Base-by-base conservation (phyloP, 2,888 invertebrate species). In the Leptinotarsa rubiginosa region DNA sequence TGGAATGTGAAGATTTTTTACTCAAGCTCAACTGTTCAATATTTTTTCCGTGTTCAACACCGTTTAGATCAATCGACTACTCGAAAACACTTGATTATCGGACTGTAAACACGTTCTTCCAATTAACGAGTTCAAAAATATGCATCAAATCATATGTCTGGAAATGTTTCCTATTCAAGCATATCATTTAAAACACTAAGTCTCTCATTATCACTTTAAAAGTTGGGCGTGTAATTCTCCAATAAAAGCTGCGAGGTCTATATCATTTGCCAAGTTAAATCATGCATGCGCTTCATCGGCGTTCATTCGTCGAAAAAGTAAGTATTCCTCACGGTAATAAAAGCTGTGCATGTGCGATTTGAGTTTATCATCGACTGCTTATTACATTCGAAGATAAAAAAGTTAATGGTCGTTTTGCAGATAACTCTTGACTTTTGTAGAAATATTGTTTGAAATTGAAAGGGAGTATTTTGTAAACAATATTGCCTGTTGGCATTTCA, bases 181-280 rank as follows among this genome's bases (percentile, higher is more conserved):
- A 68, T 72, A 76, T 74, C 69, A 74, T 72, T 76, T 76, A 52
- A 70, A 20, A 18, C 68, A 22, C 69, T n/a, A n/a, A 47, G 22
- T 56, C 67, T 62, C 59, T 72, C 70, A 72, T 75, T 72, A 72
- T 72, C 72, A 72, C 72, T 75, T 73, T 70, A 72, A 50, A 56
- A 66, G 64, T 65, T 69, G 73, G 74, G 70, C 72, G 69, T 75
- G 68, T 49, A 72, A 70, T 70, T 66, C 66, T 72, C 66, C 62
- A 72, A 72, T 75, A 72, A 69, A 70, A 75, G 66, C 69, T 69
- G 65, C 47, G 68, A 59, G 66, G 47, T 70, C 65, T 52, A 65
- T 72, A 75, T 75, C 69, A 70, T 75, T 75, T 70, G 72, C 50
- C 18, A 52, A 66, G 72, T 75, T 75, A 65, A 70, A 72, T 66